Evolutionary conservation across 2,113 vertebrate genomes (phyloP).

Genomic region (Corythornis cristatus): DNA sequence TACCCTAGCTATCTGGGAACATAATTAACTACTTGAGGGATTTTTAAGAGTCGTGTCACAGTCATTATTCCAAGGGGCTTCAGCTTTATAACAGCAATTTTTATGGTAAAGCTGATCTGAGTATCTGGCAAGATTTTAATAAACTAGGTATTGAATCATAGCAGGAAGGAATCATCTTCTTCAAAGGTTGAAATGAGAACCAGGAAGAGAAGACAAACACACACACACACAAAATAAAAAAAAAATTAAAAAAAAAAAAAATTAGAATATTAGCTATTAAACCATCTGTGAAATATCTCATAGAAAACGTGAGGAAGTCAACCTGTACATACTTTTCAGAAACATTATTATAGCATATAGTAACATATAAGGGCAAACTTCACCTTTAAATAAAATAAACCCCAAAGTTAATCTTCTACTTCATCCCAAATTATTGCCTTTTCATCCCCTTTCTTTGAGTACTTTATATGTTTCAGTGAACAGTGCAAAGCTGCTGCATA

Average conservation of each 20-base stretch:
- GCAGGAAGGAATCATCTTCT: not conserved
- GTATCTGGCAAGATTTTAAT: not conserved
- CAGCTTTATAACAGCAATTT: not conserved
- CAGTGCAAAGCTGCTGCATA: not conserved
- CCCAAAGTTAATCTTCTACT: not conserved
- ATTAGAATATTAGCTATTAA: not conserved
- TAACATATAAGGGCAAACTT: not conserved
- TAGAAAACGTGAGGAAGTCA: not conserved
- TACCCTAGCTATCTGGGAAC: not conserved
- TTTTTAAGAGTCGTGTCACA: not conserved
- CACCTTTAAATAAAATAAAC: not conserved
- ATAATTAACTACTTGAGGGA: not conserved
- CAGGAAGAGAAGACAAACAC: not conserved
- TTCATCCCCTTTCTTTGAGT: not conserved
- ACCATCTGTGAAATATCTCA: not conserved
- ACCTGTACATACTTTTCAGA: not conserved
- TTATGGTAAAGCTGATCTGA: not conserved
- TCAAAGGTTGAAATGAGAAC: not conserved
- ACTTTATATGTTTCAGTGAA: not conserved
- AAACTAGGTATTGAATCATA: not conserved
- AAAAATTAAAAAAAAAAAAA: not conserved
- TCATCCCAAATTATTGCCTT: not conserved
- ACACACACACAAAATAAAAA: no score
- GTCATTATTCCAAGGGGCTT: not conserved
- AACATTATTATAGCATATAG: not conserved